Base-by-base conservation (phyloP, 2,113 vertebrate genomes). In the Ammospiza caudacuta region DNA sequence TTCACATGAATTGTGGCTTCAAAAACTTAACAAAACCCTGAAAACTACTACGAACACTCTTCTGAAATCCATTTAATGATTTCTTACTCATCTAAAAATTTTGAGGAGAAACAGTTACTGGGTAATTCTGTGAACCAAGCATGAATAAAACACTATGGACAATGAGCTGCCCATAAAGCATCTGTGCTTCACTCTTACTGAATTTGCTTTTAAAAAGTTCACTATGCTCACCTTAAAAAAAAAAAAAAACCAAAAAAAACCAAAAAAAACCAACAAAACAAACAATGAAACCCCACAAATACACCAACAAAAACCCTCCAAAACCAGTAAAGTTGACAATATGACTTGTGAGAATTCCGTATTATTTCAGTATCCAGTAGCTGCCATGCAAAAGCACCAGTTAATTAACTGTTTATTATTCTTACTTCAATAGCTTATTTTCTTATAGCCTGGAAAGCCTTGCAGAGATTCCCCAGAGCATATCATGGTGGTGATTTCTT, bases 381-480 rank as follows among this genome's bases (percentile, higher is more conserved):
- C 74, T 85, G 74, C 62, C 27, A 43, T 66, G 16, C 0, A 3
- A 41, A 89, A 95, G 35, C n/a, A 58, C 12, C 35, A 49, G n/a
- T 75, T 89, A 95, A 95, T 86, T 90, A 87, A 43, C 57, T 90
- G 79, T 89, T 96, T 95, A 86, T 96, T 96, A 63, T 96, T 94
- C 35, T 93, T 81, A 61, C 57, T 90, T 67, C 68, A 57, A 37
- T 78, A 37, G 88, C 8, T 90, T 96, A 81, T 92, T 90, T 91
- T 86, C 35, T 20, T 9, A 47, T 14, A 33, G 72, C 69, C 33
- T 77, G 67, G 82, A 93, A 92, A 91, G 15, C 7, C 39, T 81
- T 81, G 11, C 47, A 88, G 79, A 73, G 44, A 55, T 85, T 90
- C 79, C 79, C 83, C 15, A 88, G 85, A 83, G 92, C 16, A 70